phyloP scores from a whole-genome alignment of 2,888 invertebrate genomes.

The Ichneumon xanthorius region DNA sequence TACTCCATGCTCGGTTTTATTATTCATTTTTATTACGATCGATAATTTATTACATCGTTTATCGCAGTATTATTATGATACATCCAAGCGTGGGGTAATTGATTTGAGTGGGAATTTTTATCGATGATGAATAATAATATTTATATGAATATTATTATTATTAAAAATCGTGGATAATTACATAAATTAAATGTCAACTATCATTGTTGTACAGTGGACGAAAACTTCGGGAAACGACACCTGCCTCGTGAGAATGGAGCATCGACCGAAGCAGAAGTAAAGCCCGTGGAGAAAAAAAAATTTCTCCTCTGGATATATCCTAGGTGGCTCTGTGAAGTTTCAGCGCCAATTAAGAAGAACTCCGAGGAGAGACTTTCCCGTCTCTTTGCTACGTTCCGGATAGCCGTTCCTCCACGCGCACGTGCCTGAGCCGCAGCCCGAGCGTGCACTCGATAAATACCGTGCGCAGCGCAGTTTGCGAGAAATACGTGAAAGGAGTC shows the following conservation, averaged over 20 bases:
- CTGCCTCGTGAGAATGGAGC: slow-evolving; percentile 49
- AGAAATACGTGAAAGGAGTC: slow-evolving; percentile 32
- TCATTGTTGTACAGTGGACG: not conserved
- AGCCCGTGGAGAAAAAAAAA: slow-evolving; percentile 67
- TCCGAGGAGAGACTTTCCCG: slow-evolving; percentile 74
- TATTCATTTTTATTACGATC: too few relatives aligned
- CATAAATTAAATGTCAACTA: not conserved
- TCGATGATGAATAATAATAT: not conserved
- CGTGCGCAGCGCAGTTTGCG: slow-evolving; percentile 12
- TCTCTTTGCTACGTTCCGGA: slow-evolving; percentile 44
- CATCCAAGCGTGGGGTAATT: too few relatives aligned
- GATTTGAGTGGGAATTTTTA: too few relatives aligned
- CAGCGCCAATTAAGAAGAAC: slow-evolving; percentile 73
- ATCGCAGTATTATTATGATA: too few relatives aligned
- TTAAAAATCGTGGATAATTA: not conserved
- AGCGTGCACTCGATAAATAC: slow-evolving; percentile 3
- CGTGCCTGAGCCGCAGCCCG: slow-evolving; percentile 54
- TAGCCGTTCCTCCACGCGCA: slow-evolving; percentile 31
- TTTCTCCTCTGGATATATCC: slow-evolving; percentile 63
- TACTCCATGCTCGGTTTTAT: too few relatives aligned
- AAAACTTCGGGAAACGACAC: slow-evolving; percentile 23
- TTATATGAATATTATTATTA: not conserved
- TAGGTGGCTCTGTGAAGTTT: slow-evolving; percentile 66
- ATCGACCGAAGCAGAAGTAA: slow-evolving; percentile 20
- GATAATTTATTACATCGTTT: too few relatives aligned